Conservation (phyloP, 2,888 invertebrate genomes). For the Deroplatys truncata region DNA sequence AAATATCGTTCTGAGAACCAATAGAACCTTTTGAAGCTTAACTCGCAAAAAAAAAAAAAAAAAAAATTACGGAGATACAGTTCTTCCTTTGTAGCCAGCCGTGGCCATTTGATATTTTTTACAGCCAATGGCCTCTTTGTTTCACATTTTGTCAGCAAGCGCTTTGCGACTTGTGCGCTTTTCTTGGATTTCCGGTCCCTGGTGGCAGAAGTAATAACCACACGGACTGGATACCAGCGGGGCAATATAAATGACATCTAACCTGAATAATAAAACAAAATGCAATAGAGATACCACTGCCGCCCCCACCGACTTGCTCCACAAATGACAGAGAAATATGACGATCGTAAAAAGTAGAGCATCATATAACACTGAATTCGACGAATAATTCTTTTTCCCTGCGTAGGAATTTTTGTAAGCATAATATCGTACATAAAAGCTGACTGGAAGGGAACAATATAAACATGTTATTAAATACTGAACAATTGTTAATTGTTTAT, state of each 20-base stretch:
- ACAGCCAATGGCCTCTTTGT: neutral
- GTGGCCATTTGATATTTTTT: neutral
- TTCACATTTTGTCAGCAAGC: neutral
- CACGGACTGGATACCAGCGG: neutral
- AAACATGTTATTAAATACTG: neutral
- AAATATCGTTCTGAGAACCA: neutral
- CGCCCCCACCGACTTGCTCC: neutral
- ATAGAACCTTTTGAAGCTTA: neutral
- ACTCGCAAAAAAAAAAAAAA: neutral
- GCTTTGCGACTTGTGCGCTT: neutral
- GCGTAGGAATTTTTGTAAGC: neutral
- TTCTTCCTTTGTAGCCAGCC: neutral
- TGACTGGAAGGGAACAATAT: neutral
- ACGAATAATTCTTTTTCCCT: neutral
- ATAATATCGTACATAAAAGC: neutral
- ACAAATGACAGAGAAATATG: constrained; percentile 7
- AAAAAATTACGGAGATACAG: neutral
- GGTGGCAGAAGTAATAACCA: neutral
- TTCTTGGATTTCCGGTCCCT: neutral
- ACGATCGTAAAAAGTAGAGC: neutral
- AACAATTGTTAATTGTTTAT: neutral
- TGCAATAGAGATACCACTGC: neutral
- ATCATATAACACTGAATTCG: neutral
- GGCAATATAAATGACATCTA: constrained; percentile 4
- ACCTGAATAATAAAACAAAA: constrained; percentile 13